Evolutionary conservation across 2,888 invertebrate species (phyloP).

Genomic region (Melipona bicolor): DNA sequence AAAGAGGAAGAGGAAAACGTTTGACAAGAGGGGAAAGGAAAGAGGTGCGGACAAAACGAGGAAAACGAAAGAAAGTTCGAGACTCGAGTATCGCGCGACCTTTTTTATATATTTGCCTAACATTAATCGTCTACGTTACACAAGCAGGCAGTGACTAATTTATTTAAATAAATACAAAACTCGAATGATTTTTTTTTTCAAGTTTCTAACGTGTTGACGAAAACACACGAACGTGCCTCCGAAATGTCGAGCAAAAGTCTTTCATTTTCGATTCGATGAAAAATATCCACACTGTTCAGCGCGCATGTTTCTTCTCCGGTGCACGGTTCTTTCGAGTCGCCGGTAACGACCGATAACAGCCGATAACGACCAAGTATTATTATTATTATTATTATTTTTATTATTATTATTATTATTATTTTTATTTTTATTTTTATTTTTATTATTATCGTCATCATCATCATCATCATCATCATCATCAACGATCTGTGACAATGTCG

Average conservation of each 20-base stretch:
- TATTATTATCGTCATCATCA: too few species aligned
- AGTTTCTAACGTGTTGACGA: constrained; percentile 73
- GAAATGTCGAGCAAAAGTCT: constrained; percentile 21
- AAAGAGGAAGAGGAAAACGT: constrained; percentile 5
- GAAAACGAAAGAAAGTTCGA: constrained; percentile 37
- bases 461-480: constrained; percentile 30
- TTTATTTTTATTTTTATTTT: too few species aligned
- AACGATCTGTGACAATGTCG: constrained; percentile 72
- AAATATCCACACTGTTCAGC: constrained; percentile 30
- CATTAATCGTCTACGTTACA: constrained; percentile 72
- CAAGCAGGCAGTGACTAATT: constrained; percentile 78
- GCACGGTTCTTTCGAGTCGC: constrained; percentile 63
- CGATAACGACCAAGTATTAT: constrained; percentile 82
- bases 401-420: too few species aligned
- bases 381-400: constrained; percentile 1
- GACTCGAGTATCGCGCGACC: constrained; percentile 67
- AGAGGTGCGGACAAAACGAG: neutral
- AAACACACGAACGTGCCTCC: constrained; percentile 18
- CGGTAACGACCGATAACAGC: constrained; percentile 82
- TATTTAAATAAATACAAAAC: constrained; percentile 75
- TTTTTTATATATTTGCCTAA: constrained; percentile 81
- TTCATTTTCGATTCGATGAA: constrained; percentile 11
- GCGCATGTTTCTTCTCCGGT: constrained; percentile 55
- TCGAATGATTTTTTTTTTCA: constrained; percentile 78
- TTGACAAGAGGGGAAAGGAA: neutral